Evolutionary conservation across 2,797 vertebrate genomes (phyloP), one percentile per base, ranked within the genome.

Genomic region (Takifugu ocellatus): DNA sequence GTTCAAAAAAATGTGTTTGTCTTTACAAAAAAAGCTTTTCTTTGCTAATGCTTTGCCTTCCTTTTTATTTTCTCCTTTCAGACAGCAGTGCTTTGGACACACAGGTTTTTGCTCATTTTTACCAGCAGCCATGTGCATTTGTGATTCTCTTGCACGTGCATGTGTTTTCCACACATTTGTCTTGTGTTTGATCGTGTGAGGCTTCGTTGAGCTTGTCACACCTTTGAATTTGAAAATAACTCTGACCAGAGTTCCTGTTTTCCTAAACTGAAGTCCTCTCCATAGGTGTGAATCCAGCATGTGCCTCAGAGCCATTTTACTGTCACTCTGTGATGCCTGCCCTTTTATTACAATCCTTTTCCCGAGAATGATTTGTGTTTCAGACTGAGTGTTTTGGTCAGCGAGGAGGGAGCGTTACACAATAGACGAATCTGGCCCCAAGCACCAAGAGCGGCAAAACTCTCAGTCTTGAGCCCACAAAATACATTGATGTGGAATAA

Each of bases 41-140:
- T 66, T 83, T 68, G 90, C 90, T 97, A 93, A 95, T 81, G 58
- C 74, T 25, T 87, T 74, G 78, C 77, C 70, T 75, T 89, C 70
- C 89, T 93, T 33, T 84, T 93, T 87, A 84, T 79, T 86, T 93
- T 93, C 92, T 84, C 65, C 81, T 94, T 95, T 89, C 96, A 98
- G 97, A 97, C 87, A 94, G 88, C 94, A 88, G 76, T 92, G 93
- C 93, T 94, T 90, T 96, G 96, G 96, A 98, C 84, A 88, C 95
- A 92, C 95, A 99, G 97, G 97, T 99, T 94, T 93, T 81, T 79
- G 90, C 82, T 92, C 91, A 74, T 70, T 88, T 63, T 89, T 66
- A 53, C 90, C 55, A 86, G 4, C 48, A 54, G 49, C 39, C 78
- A 74, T 77, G 76, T 79, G 76, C 70, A 74, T 68, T 75, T 70